Evolutionary conservation across 2,113 vertebrate genomes (phyloP).

Genomic region (Lepus europaeus): DNA sequence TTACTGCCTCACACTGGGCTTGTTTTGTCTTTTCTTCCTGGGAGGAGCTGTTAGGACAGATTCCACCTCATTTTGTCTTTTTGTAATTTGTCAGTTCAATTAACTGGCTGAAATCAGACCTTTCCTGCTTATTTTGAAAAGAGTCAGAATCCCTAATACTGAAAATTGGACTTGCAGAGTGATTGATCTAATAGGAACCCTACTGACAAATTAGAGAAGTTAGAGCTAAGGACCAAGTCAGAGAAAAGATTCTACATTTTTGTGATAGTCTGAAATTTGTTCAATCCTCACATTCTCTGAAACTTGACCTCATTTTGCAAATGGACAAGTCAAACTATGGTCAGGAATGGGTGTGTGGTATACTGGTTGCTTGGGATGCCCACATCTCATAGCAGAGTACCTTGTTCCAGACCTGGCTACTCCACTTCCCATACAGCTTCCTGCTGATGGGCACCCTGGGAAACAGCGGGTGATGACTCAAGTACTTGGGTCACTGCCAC

Average conservation of each 20-base stretch:
- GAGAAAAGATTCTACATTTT: background rate
- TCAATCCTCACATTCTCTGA: background rate
- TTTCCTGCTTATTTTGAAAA: slow-evolving; percentile 21
- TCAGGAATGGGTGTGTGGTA: too few species aligned
- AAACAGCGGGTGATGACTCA: too few species aligned
- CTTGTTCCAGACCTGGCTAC: too few species aligned
- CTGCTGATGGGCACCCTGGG: too few species aligned
- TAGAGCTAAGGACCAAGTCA: background rate
- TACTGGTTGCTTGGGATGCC: too few species aligned
- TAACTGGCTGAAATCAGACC: slow-evolving; percentile 5
- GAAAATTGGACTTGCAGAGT: slow-evolving; percentile 65
- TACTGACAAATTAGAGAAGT: slow-evolving; percentile 30
- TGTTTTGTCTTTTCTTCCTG: background rate
- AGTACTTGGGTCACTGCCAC: too few species aligned
- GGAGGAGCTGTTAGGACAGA: background rate
- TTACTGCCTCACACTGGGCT: background rate
- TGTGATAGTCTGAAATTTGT: slow-evolving; percentile 7
- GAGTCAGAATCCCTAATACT: slow-evolving; percentile 46
- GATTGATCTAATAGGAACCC: slow-evolving; percentile 38
- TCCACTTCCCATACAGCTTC: too few species aligned
- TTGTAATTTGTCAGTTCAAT: slow-evolving; percentile 47
- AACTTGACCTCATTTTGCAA: background rate
- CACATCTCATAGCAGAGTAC: too few species aligned
- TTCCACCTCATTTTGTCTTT: slow-evolving; percentile 25
- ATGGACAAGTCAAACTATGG: background rate